A percentile compares a stretch with the other conserved stretches of the same genome.
These are phyloP conservation scores for Henicopernis longicauda DNA, from an alignment of 2,113 vertebrate species.

Conservation along the genomic window DNA sequence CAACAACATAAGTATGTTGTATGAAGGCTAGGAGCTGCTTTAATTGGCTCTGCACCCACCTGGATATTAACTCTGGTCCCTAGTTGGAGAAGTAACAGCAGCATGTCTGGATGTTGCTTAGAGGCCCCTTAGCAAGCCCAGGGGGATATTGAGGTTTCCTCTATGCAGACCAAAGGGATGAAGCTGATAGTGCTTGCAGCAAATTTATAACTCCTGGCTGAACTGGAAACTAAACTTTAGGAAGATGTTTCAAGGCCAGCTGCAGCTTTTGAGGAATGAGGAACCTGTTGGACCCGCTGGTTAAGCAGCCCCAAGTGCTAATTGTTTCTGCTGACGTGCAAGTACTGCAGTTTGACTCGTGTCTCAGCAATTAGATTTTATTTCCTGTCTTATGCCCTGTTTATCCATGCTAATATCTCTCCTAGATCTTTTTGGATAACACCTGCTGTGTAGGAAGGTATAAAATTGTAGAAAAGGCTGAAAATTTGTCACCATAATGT, in stretches of 20 bases:
- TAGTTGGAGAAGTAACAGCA: neutral
- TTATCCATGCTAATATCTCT: constrained; percentile 13
- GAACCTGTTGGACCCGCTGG: neutral
- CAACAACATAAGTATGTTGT: rapidly evolving
- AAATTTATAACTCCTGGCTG: neutral
- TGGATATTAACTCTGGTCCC: neutral
- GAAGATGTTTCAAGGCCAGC: neutral
- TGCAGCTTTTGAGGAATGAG: neutral
- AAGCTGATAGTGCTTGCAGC: neutral
- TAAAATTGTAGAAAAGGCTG: constrained; percentile 14
- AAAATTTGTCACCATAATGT: neutral
- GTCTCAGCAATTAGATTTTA: constrained; percentile 25
- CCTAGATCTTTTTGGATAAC: neutral
- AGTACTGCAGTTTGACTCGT: neutral
- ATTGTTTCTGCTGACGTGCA: neutral
- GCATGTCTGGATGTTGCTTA: neutral
- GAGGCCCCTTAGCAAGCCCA: neutral
- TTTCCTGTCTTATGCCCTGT: neutral
- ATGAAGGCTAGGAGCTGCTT: neutral
- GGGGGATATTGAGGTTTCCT: neutral
- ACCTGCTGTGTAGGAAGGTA: constrained; percentile 21
- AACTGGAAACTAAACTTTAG: neutral
- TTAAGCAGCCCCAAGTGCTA: neutral
- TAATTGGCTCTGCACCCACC: neutral
- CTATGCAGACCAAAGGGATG: rapidly evolving